Base-by-base conservation (phyloP, 2,797 vertebrate species). In the Cyprinodon diabolis region DNA sequence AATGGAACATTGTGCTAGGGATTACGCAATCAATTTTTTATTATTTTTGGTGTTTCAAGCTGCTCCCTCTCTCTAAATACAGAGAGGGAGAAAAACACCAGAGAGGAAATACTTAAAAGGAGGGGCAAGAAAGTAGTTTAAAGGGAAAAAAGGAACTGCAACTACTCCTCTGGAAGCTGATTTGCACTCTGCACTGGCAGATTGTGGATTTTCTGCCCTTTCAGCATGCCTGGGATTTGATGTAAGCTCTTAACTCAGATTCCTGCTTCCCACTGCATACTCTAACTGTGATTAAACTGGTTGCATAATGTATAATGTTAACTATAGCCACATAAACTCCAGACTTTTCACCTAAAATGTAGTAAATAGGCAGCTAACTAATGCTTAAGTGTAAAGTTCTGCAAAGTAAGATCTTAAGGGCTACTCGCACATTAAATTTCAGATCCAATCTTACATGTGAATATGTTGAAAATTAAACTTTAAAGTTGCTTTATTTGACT, bases 171-270 rank as follows among this genome's bases (percentile, higher is more conserved):
- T 63, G 9, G 54, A 81, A 89, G 80, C 76, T 82, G 77, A 76
- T 76, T 89, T 84, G 77, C 77, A 2, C 80, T 56, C 68, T 75
- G 79, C 76, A 79, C 66, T 35, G 69, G 63, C 51, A 70, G 71
- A 67, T 52, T 73, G 23, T 0, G 79, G 80, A 85, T 67, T 76
- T 54, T 87, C 62, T 88, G 19, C 66, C 66, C 83, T 66, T 66
- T 78, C 87, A 77, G 74, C 74, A 69, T 77, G 74, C 78, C 62
- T 68, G 45, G 55, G 37, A 87, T 66, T 84, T 13, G 82, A 81
- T 40, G 87, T 93, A 91, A 93, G 90, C 87, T 81, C 56, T 80
- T 89, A 87, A 84, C 65, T 57, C 67, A 52, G 60, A 7, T 76
- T 72, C 1, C n/a, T 75, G 74, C 68, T 25, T 68, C 74, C 62